These are phyloP conservation scores for Plagodis dolabraria DNA, from an alignment of 2,888 invertebrate species.

Conservation along the genomic window DNA sequence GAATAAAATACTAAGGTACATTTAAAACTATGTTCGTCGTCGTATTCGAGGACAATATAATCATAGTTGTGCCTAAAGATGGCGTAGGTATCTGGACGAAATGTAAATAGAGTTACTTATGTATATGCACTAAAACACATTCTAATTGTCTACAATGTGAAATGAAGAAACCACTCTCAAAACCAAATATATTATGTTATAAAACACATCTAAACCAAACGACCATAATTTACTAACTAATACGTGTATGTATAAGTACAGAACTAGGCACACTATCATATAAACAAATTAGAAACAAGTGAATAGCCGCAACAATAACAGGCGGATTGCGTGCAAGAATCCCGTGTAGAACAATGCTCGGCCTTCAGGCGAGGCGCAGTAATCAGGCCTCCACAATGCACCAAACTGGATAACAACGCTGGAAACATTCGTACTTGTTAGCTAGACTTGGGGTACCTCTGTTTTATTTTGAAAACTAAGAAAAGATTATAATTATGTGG, in stretches of 20 bases:
- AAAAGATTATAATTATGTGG: neutral
- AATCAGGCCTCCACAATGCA: constrained; percentile 69
- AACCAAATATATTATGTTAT: too few species aligned
- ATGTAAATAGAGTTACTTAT: too few species aligned
- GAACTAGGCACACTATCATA: constrained; percentile 19
- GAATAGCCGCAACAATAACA: constrained; percentile 49
- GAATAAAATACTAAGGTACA: too few species aligned
- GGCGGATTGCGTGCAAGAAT: constrained; percentile 75
- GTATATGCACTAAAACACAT: too few species aligned
- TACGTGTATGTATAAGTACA: neutral
- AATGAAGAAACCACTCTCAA: too few species aligned
- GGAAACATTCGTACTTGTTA: constrained; percentile 25
- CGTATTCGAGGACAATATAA: too few species aligned
- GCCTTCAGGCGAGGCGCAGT: constrained; percentile 74
- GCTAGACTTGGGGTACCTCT: constrained; percentile 1
- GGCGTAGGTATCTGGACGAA: too few species aligned
- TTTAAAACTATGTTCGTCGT: too few species aligned
- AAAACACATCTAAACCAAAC: neutral
- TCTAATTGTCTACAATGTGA: too few species aligned
- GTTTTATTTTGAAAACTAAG: neutral
- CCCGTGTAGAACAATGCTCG: constrained; percentile 74
- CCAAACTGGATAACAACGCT: constrained; percentile 37
- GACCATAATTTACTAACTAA: too few species aligned
- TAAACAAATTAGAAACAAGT: constrained; percentile 46
- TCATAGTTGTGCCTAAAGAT: too few species aligned